Conservation (phyloP, 2,888 invertebrate genomes). For the Orthosia gothica region DNA sequence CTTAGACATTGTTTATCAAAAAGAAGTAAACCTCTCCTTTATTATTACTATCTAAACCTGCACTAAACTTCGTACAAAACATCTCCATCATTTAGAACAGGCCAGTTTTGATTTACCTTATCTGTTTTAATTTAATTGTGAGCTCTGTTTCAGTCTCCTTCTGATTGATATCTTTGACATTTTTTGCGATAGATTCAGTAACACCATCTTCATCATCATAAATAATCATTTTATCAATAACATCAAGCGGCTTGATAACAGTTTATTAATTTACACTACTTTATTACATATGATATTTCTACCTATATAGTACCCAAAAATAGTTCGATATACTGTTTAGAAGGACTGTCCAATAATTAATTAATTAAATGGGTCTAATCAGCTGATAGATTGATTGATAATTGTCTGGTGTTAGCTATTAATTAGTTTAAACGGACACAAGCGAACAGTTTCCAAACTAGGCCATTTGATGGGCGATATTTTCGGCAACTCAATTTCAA, state of each 20-base stretch:
- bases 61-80: background rate
- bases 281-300: too few relatives aligned
- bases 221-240: background rate
- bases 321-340: conserved; percentile 11
- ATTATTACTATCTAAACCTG: background rate
- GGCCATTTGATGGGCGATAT: background rate
- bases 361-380: conserved; percentile 56
- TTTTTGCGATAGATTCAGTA: too few relatives aligned
- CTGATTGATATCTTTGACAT: background rate
- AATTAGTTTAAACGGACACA: conserved; percentile 46
- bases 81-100: too few relatives aligned
- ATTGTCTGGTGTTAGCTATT: conserved; percentile 50
- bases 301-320: conserved; percentile 19
- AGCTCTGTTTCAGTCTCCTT: background rate
- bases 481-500: background rate
- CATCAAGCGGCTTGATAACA: background rate
- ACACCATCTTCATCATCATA: background rate
- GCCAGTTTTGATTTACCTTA: background rate
- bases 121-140: background rate
- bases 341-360: conserved; percentile 49
- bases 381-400: conserved; percentile 60
- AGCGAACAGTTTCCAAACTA: background rate
- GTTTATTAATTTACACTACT: background rate
- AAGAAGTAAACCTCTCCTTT: background rate
- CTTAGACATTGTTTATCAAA: too few relatives aligned